These are phyloP conservation scores for Vesta saturnalis DNA, from an alignment of 2,888 invertebrate species.

Conservation along the genomic window DNA sequence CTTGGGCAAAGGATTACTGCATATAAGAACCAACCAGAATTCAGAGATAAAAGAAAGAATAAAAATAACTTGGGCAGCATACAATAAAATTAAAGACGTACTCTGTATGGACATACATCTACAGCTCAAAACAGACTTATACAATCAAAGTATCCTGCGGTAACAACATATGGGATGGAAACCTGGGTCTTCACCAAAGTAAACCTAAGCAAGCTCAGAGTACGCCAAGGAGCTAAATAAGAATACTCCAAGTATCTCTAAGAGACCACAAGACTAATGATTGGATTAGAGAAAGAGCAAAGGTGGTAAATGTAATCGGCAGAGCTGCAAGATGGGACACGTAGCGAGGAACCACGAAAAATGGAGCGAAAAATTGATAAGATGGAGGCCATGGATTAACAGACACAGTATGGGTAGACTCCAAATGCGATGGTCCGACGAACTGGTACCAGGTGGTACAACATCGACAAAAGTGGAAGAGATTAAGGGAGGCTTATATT, in stretches of 20 bases:
- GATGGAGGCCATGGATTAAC: background rate
- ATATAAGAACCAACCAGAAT: no score
- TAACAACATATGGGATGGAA: background rate
- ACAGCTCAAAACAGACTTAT: no score
- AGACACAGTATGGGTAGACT: background rate
- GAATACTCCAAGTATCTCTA: background rate
- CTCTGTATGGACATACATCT: no score
- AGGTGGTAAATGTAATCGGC: background rate
- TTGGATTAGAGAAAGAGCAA: background rate
- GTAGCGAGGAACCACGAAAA: background rate
- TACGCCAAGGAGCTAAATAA: background rate
- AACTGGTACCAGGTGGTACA: background rate
- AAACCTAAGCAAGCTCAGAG: background rate
- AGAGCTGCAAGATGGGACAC: background rate
- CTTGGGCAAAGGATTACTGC: no score
- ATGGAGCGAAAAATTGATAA: background rate
- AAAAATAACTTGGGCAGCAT: no score
- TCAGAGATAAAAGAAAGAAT: no score
- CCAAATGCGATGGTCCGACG: background rate
- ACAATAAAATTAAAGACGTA: no score
- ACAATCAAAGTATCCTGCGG: background rate
- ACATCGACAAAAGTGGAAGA: background rate
- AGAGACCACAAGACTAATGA: background rate
- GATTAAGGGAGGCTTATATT: background rate
- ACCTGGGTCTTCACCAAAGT: background rate